These are phyloP conservation scores for Hydractinia symbiolongicarpus DNA, from an alignment of 30 jellyfish, hydroid and myxozoan genomes.

Conservation along the genomic window DNA sequence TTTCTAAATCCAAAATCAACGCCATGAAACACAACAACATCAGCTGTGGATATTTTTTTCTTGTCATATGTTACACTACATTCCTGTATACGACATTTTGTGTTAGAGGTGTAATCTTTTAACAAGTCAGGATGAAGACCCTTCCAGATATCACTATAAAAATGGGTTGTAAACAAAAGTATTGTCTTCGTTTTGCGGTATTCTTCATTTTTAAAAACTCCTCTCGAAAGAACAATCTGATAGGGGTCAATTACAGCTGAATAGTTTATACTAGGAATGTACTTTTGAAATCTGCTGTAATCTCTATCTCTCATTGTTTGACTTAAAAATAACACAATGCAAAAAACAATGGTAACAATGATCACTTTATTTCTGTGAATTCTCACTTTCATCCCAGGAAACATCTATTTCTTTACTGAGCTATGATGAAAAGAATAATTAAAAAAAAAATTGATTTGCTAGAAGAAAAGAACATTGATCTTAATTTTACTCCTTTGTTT, in stretches of 20 bases:
- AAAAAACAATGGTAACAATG: too few relatives aligned
- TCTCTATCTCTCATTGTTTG: too few relatives aligned
- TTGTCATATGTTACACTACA: constrained; percentile 76
- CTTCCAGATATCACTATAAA: constrained; percentile 74
- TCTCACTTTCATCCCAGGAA: too few relatives aligned
- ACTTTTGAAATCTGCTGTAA: not conserved
- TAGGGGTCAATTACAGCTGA: constrained; percentile 20
- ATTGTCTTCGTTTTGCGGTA: constrained; percentile 38
- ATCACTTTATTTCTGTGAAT: too few relatives aligned
- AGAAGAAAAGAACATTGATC: too few relatives aligned
- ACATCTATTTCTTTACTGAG: too few relatives aligned
- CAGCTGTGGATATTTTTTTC: constrained; percentile 48
- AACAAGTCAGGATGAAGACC: constrained; percentile 33
- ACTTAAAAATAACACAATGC: too few relatives aligned
- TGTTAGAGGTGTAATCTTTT: constrained; percentile 45
- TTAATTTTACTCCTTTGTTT: too few relatives aligned
- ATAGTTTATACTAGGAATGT: constrained; percentile 27
- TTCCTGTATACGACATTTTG: constrained; percentile 48
- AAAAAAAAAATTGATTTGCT: too few relatives aligned
- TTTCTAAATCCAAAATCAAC: constrained; percentile 58
- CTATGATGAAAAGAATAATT: too few relatives aligned
- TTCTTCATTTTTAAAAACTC: not conserved
- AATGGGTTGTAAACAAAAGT: constrained; percentile 69
- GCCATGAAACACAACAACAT: constrained; percentile 85
- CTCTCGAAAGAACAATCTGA: constrained; percentile 1